Evolutionary conservation across 2,888 invertebrate species (phyloP), one percentile per base, ranked within the genome.

Genomic region (Tinea trinotella): DNA sequence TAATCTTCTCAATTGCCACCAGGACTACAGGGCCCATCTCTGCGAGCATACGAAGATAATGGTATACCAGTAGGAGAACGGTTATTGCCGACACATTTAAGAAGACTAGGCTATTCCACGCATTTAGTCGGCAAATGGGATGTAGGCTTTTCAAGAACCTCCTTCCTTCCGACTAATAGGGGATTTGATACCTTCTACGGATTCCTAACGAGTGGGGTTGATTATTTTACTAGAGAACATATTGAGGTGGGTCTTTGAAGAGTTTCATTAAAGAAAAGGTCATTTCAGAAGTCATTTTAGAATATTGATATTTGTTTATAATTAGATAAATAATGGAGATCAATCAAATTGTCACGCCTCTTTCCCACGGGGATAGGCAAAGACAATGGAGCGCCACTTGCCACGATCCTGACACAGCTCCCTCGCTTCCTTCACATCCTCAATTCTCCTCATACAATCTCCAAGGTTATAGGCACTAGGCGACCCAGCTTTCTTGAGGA

Each of bases 111-210:
- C 10, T 96, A 96, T 75, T 74, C 76, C 7, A 94, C 94, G 2
- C 91, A 93, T 71, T 86, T 93, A 36, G 87, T 96, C 10, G 96
- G 96, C 36, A 96, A 96, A 87, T 96, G 96, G 96, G 90, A 91
- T 74, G 84, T 95, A 63, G 95, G 96, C n/a, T 92, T 90, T 76
- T 90, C 89, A 62, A 84, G 88, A 55, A 85, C 87, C 60, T 88
- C 88, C 61, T 93, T 90, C 74, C 90, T 91, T 0, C 94, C 94
- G 1, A 88, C 88, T 36, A 87, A 85, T 64, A 88, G 93, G 60
- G 94, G 94, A 52, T 95, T 94, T 72, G 90, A 93, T 65, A 88
- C 83, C 91, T 46, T 46, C 19, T 46, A 46, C 46, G 46, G 46
- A 46, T 46, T 46, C 19, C 17, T 90, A 60, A 92, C 46, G 9